A percentile compares a stretch with the other conserved stretches of the same genome.
Conservation (phyloP, 2,113 vertebrate species). For the Saguinus imperator region DNA sequence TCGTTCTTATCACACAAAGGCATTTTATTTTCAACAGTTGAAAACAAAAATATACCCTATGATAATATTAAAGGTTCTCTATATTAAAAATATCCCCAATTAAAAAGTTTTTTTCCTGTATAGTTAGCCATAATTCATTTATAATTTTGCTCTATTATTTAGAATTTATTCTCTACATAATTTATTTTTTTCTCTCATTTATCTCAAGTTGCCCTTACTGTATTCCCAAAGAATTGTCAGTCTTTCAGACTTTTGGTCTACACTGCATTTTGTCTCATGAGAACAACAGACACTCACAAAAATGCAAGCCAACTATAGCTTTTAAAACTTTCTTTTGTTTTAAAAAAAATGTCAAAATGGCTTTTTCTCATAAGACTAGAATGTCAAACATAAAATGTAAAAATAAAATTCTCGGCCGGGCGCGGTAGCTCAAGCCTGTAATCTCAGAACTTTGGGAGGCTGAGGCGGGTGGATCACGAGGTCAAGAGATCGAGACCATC, state of each 20-base stretch:
- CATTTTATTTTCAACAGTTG: constrained; percentile 6
- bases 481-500: too few relatives aligned
- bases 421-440: too few relatives aligned
- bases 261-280: constrained; percentile 10
- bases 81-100: not conserved
- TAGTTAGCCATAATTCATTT: not conserved
- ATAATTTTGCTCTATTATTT: constrained; percentile 5
- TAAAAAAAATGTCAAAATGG: constrained; percentile 66
- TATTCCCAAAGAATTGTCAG: not conserved
- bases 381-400: constrained; percentile 59
- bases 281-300: not conserved
- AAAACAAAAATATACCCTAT: not conserved
- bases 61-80: not conserved
- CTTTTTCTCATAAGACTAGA: constrained; percentile 68
- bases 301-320: constrained; percentile 45
- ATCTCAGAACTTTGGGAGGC: too few relatives aligned
- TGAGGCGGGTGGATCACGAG: too few relatives aligned
- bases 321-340: constrained; percentile 55
- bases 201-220: constrained; percentile 19
- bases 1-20: not conserved
- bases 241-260: constrained; percentile 34
- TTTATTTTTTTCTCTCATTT: not conserved
- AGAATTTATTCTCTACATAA: not conserved
- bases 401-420: constrained; percentile 51
- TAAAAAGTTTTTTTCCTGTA: not conserved